Base-by-base conservation (phyloP, 2,888 invertebrate genomes). In the Phengaris arion region DNA sequence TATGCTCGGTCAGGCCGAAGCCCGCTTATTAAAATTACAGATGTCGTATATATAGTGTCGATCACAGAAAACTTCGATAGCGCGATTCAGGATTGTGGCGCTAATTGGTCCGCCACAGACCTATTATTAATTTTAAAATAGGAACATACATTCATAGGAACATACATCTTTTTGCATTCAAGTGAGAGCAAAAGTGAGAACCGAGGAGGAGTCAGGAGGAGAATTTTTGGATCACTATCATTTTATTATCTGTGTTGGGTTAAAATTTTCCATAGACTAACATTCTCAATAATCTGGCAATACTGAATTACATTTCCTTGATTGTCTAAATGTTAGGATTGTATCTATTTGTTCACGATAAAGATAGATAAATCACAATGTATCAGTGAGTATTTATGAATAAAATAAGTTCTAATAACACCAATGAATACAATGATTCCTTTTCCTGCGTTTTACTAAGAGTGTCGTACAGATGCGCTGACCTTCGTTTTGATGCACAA, bases 401-500 rank as follows among this genome's bases (percentile, higher is more conserved):
- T 83, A 82, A 83, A 82, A 79, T 82, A 78, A 77, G 83, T 80
- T 80, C 80, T 81, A 84, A 82, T 82, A 83, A 76, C 79, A 77
- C 80, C 83, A 80, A 80, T 79, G 79, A 81, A 78, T 79, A 78
- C 77, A 77, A 77, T 79, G 80, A 83, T 77, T 82, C 81, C 80
- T 82, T 84, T 85, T 83, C 80, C 79, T 79, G 79, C 80, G 82
- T 83, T 85, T 81, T 83, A 83, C 83, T 89, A 90, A 91, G 91
- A 93, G 93, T 93, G 91, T 89, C 90, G 90, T 87, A 85, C 85
- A 89, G 92, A 93, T 92, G 92, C 93, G 92, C 92, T 93, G 94
- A 93, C 94, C 94, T 93, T 94, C 94, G 94, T 92, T 90, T 92
- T 89, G 94, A 94, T 94, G 94, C 94, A 94, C 94, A 94, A 94